These are phyloP conservation scores for Thera britannica DNA, from an alignment of 2,888 invertebrate genomes.

Conservation along the genomic window DNA sequence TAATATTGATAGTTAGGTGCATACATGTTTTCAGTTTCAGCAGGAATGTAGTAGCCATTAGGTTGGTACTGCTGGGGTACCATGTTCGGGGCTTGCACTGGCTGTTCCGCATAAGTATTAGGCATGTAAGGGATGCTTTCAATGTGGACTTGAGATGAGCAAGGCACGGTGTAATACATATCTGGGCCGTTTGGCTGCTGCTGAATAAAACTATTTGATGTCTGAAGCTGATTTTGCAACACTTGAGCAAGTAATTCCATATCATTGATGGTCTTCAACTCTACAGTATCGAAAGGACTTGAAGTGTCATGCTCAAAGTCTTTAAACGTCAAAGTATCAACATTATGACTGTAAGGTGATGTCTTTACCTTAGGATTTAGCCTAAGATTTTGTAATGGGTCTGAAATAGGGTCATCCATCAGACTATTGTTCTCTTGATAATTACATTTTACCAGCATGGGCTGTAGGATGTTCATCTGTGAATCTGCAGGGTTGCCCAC, in stretches of 20 bases:
- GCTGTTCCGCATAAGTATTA: slow-evolving; percentile 69
- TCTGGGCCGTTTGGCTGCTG: slow-evolving; percentile 55
- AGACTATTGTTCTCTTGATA: slow-evolving; percentile 66
- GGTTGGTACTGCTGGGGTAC: slow-evolving; percentile 69
- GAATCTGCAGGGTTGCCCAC: slow-evolving; percentile 57
- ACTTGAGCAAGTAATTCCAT: slow-evolving; percentile 95
- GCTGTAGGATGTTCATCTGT: slow-evolving; percentile 72
- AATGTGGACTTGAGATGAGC: slow-evolving; percentile 69
- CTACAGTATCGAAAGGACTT: slow-evolving; percentile 97
- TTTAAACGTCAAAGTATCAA: slow-evolving; percentile 83
- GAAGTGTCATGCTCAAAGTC: slow-evolving; percentile 97
- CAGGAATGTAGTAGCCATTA: slow-evolving; percentile 69
- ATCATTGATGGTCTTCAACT: slow-evolving; percentile 96
- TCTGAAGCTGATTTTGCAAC: slow-evolving; percentile 75
- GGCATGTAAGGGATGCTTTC: slow-evolving; percentile 71
- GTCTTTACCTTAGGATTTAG: slow-evolving; percentile 65
- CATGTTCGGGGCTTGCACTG: slow-evolving; percentile 62
- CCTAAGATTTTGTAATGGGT: slow-evolving; percentile 72
- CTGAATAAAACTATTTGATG: slow-evolving; percentile 59
- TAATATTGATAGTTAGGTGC: slow-evolving; percentile 76
- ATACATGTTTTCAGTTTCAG: slow-evolving; percentile 67
- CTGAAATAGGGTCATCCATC: slow-evolving; percentile 71
- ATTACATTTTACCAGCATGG: slow-evolving; percentile 71
- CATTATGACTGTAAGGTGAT: slow-evolving; percentile 66
- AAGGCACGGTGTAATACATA: slow-evolving; percentile 58